Evolutionary conservation across 2,113 vertebrate species (phyloP), one percentile per base, ranked within the genome.

Genomic region (Cathartes aura): DNA sequence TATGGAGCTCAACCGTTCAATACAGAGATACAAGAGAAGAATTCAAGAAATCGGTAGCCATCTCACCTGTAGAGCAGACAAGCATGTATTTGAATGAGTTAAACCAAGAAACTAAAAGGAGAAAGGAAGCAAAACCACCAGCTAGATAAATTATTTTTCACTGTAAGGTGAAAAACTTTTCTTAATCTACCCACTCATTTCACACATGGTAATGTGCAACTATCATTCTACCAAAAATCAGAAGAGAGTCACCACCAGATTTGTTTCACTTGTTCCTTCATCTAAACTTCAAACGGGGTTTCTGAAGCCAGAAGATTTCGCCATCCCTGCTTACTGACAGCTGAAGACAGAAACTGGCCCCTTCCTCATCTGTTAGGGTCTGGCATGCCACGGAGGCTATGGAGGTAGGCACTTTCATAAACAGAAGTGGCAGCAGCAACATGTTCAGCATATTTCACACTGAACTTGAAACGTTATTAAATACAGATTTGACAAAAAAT

Each of bases 111-210:
- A 93, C 45, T 66, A 74, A n/a, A 86, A 48, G 50, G 32, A 72
- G 74, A 95, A 91, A 76, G 34, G n/a, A 89, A 75, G 43, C 20
- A 96, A 97, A 94, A 50, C n/a, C 53, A 84, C 56, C 60, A 81
- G 19, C 63, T 52, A 83, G 96, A 83, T 80, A 48, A 58, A 80
- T 62, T 34, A 26, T 48, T 94, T 89, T 82, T 89, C 63, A 71
- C 43, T 50, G 10, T 58, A 79, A 90, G 21, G 59, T 92, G 29
- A 83, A 93, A 75, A 85, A 40, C 48, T 60, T 81, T 63, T 81
- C 76, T 84, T 59, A 75, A 71, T 30, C 76, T 84, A 75, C 56
- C 53, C 78, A 83, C 76, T 93, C 70, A 79, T 85, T 94, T 94
- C 87, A 94, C 81, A 94, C 68, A 45, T 0, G 3, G 55, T 63